Evolutionary conservation across 64 coral and sea anemone genomes (phyloP).

Genomic region (Montipora efflorescens): DNA sequence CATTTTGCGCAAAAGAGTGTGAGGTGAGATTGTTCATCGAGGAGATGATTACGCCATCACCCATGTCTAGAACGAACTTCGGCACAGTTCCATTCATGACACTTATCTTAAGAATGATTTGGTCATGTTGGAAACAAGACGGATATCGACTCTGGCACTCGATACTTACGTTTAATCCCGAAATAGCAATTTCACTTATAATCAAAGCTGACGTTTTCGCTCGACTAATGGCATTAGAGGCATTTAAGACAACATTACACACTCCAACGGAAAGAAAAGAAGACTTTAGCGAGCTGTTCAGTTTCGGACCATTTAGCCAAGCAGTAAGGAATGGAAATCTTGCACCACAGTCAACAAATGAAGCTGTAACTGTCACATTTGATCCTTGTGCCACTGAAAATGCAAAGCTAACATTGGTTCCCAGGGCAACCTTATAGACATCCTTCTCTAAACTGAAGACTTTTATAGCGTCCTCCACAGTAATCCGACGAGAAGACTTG

Average conservation of each 20-base stretch:
- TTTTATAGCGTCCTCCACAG: slow-evolving; percentile 30
- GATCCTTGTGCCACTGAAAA: not conserved
- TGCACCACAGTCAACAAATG: not conserved
- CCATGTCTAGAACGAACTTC: slow-evolving; percentile 32
- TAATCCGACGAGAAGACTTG: not conserved
- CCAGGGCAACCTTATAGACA: not conserved
- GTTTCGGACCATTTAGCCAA: not conserved
- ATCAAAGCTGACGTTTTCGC: slow-evolving; percentile 4
- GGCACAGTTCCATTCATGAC: slow-evolving; percentile 43
- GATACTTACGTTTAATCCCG: slow-evolving; percentile 17
- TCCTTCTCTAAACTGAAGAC: not conserved
- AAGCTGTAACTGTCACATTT: slow-evolving; percentile 1
- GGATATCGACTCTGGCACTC: slow-evolving; percentile 41
- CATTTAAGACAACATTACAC: slow-evolving; percentile 15
- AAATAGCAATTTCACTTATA: slow-evolving; percentile 36
- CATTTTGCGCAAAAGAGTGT: not conserved
- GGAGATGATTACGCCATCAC: slow-evolving; percentile 11
- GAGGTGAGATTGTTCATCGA: not conserved
- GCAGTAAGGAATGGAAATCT: not conserved
- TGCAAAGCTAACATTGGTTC: not conserved
- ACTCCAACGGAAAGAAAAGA: not conserved
- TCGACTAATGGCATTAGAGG: slow-evolving; percentile 37
- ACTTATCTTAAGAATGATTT: slow-evolving; percentile 8
- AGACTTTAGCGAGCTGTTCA: not conserved
- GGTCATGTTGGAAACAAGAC: slow-evolving; percentile 54